Percentiles rank a stretch among this genome's conserved stretches.
phyloP scores from a whole-genome alignment of 2,888 invertebrate genomes.

The Agrotis exclamationis region DNA sequence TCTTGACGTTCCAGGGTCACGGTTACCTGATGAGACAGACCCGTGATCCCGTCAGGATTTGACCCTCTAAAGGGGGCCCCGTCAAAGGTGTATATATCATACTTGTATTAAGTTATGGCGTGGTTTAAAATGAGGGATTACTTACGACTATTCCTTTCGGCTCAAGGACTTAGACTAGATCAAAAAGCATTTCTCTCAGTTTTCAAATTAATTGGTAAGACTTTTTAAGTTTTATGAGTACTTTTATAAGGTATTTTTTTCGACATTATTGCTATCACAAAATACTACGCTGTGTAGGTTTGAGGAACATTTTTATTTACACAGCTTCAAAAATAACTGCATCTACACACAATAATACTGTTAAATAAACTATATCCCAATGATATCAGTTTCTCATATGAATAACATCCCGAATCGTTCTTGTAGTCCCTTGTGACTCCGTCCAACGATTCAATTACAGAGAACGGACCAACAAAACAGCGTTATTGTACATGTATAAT shows the following conservation, averaged over 20 bases:
- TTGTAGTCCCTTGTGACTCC: constrained; percentile 69
- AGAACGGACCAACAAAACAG: constrained; percentile 65
- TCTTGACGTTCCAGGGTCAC: too few species aligned
- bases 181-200: too few species aligned
- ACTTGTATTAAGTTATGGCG: not conserved
- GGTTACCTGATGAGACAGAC: too few species aligned
- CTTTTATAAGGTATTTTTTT: too few species aligned
- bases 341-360: not conserved
- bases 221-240: too few species aligned
- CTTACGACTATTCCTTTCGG: too few species aligned
- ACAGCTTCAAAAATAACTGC: not conserved
- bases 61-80: too few species aligned
- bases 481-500: constrained; percentile 43
- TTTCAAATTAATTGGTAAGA: not conserved
- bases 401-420: constrained; percentile 57
- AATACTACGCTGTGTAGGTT: too few species aligned
- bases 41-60: too few species aligned
- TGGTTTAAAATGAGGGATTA: not conserved
- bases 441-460: constrained; percentile 75
- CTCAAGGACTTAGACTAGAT: not conserved
- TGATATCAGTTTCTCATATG: constrained; percentile 41
- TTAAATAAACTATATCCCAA: constrained; percentile 50
- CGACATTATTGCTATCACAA: too few species aligned
- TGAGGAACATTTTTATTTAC: not conserved
- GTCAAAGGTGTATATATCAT: too few species aligned